Percentiles rank a stretch among this genome's conserved stretches.
These are phyloP conservation scores for Campylorhamphus procurvoides DNA, from an alignment of 2,113 vertebrate species.

Conservation along the genomic window DNA sequence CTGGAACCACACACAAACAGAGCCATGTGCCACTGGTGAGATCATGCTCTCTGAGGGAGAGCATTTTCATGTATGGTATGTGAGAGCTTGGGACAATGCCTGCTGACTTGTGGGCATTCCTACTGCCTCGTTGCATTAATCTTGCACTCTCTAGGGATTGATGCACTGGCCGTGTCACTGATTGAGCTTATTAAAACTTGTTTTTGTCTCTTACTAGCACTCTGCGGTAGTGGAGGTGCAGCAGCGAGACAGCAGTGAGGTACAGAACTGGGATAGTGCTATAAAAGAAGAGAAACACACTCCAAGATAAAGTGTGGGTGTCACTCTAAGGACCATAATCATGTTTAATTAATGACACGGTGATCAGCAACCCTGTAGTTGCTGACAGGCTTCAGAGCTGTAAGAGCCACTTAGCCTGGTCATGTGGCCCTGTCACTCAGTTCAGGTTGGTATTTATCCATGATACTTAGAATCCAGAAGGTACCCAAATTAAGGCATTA, in stretches of 20 bases:
- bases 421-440: not conserved
- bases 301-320: fast-evolving
- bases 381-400: not conserved
- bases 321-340: not conserved
- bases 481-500: not conserved
- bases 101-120: not conserved
- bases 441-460: not conserved
- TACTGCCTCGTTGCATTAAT: not conserved
- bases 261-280: not conserved
- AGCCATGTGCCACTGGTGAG: not conserved
- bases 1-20: fast-evolving
- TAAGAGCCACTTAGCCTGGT: not conserved
- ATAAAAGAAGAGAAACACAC: not conserved
- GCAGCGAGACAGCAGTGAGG: not conserved
- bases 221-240: not conserved
- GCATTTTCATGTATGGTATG: not conserved
- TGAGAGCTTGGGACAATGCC: not conserved
- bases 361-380: not conserved
- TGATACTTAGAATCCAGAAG: not conserved
- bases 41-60: not conserved
- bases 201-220: not conserved
- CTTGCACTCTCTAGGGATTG: not conserved
- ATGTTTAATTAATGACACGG: not conserved
- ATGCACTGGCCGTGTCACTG: not conserved
- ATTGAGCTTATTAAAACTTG: not conserved